Percentiles rank a stretch among this genome's conserved stretches.
Evolutionary conservation across 2,888 invertebrate genomes (phyloP).

Genomic region (Eupithecia dodoneata): DNA sequence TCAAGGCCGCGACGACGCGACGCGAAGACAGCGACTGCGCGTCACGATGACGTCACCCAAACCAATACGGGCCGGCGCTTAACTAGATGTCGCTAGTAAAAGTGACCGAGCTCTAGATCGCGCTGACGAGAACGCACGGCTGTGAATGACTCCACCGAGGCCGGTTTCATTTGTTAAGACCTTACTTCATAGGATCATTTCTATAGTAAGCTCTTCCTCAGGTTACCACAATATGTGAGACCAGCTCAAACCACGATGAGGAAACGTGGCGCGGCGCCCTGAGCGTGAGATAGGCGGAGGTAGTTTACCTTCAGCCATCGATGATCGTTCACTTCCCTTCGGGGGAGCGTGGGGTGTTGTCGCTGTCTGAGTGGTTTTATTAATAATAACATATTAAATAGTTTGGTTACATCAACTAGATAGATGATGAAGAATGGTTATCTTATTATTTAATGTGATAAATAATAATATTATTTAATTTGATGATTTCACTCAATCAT

Average conservation of each 20-base stretch:
- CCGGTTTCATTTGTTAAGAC: conserved; percentile 36
- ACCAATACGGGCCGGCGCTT: not conserved
- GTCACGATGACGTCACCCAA: conserved; percentile 2
- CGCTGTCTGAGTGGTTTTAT: conserved; percentile 34
- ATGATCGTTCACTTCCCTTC: conserved; percentile 51
- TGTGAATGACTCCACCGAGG: not conserved
- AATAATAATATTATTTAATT: too few species aligned
- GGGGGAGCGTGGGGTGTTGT: conserved; percentile 45
- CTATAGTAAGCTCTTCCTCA: conserved; percentile 51
- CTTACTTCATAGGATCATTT: conserved; percentile 54
- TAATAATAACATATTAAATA: too few species aligned
- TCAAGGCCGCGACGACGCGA: too few species aligned
- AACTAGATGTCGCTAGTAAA: conserved; percentile 32
- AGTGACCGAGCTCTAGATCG: conserved; percentile 28
- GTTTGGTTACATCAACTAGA: too few species aligned
- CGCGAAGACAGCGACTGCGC: too few species aligned
- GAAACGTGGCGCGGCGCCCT: conserved; percentile 52
- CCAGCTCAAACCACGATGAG: conserved; percentile 45
- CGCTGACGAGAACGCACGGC: conserved; percentile 33
- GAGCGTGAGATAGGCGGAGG: conserved; percentile 51
- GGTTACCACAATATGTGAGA: conserved; percentile 33
- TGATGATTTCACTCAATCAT: too few species aligned
- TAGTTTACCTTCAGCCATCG: conserved; percentile 44
- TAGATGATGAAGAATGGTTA: too few species aligned
- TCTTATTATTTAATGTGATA: too few species aligned